Evolutionary conservation across 2,113 vertebrate species (phyloP).

Genomic region (Melanerpes formicivorus): DNA sequence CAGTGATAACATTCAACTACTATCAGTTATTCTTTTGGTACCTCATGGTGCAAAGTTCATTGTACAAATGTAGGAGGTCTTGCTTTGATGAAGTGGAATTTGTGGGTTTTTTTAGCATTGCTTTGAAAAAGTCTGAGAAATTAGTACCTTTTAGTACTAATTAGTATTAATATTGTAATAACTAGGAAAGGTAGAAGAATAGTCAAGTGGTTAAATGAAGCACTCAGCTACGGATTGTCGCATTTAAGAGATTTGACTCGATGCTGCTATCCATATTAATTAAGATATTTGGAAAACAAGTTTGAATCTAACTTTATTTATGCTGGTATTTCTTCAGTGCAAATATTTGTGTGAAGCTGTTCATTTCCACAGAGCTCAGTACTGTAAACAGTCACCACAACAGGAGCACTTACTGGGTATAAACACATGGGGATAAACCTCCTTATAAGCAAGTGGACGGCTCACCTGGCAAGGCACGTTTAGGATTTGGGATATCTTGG

Average conservation of each 20-base stretch:
- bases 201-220: neutral
- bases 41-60: neutral
- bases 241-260: neutral
- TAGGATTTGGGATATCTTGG: neutral
- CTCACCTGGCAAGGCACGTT: neutral
- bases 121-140: neutral
- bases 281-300: neutral
- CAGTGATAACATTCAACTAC: neutral
- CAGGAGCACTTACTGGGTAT: neutral
- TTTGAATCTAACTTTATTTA: slow-evolving; percentile 7
- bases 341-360: neutral
- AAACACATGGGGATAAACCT: neutral
- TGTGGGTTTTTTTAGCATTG: neutral
- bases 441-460: neutral
- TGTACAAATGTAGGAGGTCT: neutral
- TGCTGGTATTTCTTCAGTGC: neutral
- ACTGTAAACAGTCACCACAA: neutral
- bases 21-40: neutral
- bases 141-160: neutral
- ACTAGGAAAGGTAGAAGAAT: neutral
- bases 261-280: neutral
- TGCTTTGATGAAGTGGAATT: neutral
- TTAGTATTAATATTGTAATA: neutral
- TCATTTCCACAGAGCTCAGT: neutral
- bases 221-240: neutral